Conservation (phyloP, 2,797 vertebrate species). For the Microctenopoma lineatum region DNA sequence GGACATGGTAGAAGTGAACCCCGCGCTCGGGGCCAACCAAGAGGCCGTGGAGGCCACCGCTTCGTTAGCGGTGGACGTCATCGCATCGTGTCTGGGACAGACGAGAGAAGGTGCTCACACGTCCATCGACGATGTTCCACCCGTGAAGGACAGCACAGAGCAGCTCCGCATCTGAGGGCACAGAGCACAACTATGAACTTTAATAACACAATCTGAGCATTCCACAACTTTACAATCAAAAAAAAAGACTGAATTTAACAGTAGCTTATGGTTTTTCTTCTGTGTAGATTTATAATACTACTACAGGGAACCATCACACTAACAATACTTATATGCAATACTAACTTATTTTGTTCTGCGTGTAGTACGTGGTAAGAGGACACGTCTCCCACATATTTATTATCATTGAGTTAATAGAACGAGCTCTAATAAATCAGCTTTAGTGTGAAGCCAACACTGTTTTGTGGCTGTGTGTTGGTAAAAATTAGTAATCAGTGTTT, state of each 20-base stretch:
- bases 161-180: slow-evolving; percentile 78
- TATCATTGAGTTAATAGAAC: slow-evolving; percentile 42
- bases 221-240: slow-evolving; percentile 65
- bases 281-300: slow-evolving; percentile 10
- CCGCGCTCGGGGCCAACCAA: slow-evolving; percentile 84
- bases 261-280: slow-evolving; percentile 6
- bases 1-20: slow-evolving; percentile 98
- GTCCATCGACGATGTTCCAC: slow-evolving; percentile 84
- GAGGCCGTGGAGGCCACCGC: slow-evolving; percentile 91
- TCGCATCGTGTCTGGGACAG: slow-evolving; percentile 93
- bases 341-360: slow-evolving; percentile 53
- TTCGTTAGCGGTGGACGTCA: slow-evolving; percentile 90
- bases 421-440: slow-evolving; percentile 26
- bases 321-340: slow-evolving; percentile 6
- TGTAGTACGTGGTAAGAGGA: slow-evolving; percentile 25
- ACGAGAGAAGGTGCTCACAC: slow-evolving; percentile 89
- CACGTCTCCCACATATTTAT: slow-evolving; percentile 50
- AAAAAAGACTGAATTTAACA: slow-evolving; percentile 51
- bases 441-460: slow-evolving; percentile 2
- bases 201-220: slow-evolving; percentile 68
- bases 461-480: slow-evolving; percentile 50
- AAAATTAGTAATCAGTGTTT: slow-evolving; percentile 58
- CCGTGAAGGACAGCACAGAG: slow-evolving; percentile 84
- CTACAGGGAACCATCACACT: not conserved
- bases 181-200: slow-evolving; percentile 42